Base-by-base conservation (phyloP, 53 echinoderm and acorn worm species). In the Holothuria scabra region DNA sequence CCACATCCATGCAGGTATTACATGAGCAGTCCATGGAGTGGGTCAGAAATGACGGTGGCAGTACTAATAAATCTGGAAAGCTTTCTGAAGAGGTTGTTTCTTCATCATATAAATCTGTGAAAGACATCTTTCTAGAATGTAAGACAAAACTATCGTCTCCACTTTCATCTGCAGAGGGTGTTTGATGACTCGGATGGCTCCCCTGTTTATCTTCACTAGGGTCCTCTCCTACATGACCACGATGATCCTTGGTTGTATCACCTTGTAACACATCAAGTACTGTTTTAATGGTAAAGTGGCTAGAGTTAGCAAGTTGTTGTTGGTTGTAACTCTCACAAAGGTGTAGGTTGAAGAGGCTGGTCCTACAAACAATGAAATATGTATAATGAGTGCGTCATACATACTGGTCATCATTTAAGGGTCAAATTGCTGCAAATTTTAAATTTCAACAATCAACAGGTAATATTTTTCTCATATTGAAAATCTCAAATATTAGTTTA, bases 41-140 rank as follows among this genome's bases (percentile, higher is more conserved):
- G 26, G 78, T 52, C 12, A 78, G 4, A 29, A 78, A 78, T 20
- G 21, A 23, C 6, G 78, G 78, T 8, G 58, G 58, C 16, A 25
- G 49, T 6, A 78, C 19, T 5, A 59, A 57, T 24, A 78, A 16
- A 48, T 72, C 46, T 5, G 22, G 18, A 26, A 44, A 44, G 48
- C n/a, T 4, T 56, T 56, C 78, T 18, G 32, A 28, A 9, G 46
- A n/a, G 11, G n/a, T 38, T 28, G 64, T 9, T 21, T 38, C 37
- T 10, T 74, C 22, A 19, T 78, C 57, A 57, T 13, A 49, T 26
- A 78, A 32, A 56, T 78, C 78, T 13, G 58, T 56, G 19, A 30
- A 29, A 58, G 78, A 78, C 58, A 78, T 78, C 49, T 46, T 74
- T 32, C 78, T 78, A 20, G 78, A 56, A 56, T 78, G 78, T 21